These are phyloP conservation scores for Aurelia sp. DNA, from an alignment of 30 jellyfish, hydroid and myxozoan genomes.

Conservation along the genomic window DNA sequence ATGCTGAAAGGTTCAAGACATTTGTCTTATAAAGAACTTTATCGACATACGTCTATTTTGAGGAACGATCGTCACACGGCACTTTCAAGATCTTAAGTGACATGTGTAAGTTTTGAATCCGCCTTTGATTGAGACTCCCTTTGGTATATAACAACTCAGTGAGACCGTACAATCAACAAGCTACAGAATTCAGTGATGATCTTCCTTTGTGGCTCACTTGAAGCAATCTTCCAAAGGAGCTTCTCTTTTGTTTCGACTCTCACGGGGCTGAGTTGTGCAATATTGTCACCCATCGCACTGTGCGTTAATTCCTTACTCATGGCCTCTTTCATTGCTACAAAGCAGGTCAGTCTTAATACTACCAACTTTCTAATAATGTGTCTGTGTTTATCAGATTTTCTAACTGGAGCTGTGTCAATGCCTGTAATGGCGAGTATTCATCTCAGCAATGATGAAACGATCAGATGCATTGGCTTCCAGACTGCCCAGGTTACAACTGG, in stretches of 20 bases:
- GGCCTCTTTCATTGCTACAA: constrained; percentile 15
- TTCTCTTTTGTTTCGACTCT: neutral
- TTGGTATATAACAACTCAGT: too few species aligned
- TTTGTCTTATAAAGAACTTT: too few species aligned
- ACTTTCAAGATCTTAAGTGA: too few species aligned
- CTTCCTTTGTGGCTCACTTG: too few species aligned
- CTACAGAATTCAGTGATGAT: too few species aligned
- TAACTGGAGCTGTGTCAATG: constrained; percentile 16
- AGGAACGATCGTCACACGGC: too few species aligned
- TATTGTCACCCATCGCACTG: neutral
- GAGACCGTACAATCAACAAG: too few species aligned
- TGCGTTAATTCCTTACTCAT: neutral
- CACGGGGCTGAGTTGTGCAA: neutral
- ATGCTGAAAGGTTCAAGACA: too few species aligned
- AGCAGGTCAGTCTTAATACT: constrained; percentile 15
- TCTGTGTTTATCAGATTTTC: constrained; percentile 3
- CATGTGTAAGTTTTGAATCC: too few species aligned
- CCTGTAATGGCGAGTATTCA: constrained; percentile 3
- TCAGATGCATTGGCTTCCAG: neutral
- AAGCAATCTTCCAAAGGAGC: too few species aligned
- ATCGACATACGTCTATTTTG: too few species aligned
- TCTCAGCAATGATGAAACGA: neutral
- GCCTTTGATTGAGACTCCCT: too few species aligned
- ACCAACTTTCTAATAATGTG: constrained; percentile 21
- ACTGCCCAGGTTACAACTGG: neutral